Percentiles rank a stretch among this genome's conserved stretches.
These are phyloP conservation scores for Cottus gobio DNA, from an alignment of 2,113 vertebrate genomes.

Conservation along the genomic window DNA sequence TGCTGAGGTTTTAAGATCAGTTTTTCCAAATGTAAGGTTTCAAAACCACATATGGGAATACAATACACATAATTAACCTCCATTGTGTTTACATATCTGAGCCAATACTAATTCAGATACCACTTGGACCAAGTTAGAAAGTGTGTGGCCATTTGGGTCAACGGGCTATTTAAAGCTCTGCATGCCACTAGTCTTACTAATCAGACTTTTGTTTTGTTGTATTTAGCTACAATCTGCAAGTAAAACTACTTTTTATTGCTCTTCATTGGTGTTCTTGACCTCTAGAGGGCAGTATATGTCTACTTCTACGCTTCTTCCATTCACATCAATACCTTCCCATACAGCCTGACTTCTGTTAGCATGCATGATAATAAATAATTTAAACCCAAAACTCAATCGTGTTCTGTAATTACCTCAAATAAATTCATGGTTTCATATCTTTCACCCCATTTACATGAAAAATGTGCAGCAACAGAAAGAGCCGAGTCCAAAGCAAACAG, in stretches of 20 bases:
- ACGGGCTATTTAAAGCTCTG: neutral
- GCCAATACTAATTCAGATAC: neutral
- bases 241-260: neutral
- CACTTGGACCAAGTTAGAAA: no score
- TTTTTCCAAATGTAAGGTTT: neutral
- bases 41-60: neutral
- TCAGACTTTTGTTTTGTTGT: neutral
- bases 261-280: neutral
- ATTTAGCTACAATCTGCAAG: neutral
- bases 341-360: neutral
- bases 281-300: slow-evolving; percentile 33
- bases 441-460: neutral
- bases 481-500: neutral
- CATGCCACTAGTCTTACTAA: neutral
- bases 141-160: neutral
- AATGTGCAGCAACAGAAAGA: neutral
- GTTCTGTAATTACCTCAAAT: neutral
- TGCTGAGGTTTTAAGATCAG: neutral
- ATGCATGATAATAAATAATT: neutral
- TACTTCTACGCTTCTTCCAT: neutral
- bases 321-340: neutral
- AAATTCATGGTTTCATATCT: neutral
- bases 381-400: neutral
- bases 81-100: neutral
- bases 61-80: neutral